Percentiles rank a stretch among this genome's conserved stretches.
These are phyloP conservation scores for Monochamus alternatus DNA, from an alignment of 2,888 invertebrate genomes.

Conservation along the genomic window DNA sequence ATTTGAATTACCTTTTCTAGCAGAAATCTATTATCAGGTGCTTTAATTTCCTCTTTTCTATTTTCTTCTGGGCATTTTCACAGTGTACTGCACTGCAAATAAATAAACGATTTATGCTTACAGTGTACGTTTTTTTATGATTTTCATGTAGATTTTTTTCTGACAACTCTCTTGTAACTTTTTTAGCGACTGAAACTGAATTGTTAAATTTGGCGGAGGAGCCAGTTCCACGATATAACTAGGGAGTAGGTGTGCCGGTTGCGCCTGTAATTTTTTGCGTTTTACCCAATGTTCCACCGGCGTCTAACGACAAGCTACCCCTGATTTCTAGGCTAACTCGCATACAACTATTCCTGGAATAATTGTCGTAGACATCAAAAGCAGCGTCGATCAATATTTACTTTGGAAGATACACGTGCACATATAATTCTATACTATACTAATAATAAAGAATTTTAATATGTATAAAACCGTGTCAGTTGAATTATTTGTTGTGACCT, in stretches of 20 bases:
- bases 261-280: not conserved
- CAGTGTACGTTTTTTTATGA: too few species aligned
- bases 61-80: too few species aligned
- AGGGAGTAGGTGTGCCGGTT: not conserved
- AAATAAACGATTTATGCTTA: too few species aligned
- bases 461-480: not conserved
- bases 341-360: constrained; percentile 18
- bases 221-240: not conserved
- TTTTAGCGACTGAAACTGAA: too few species aligned
- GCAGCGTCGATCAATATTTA: constrained; percentile 18
- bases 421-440: not conserved
- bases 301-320: not conserved
- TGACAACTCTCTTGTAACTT: too few species aligned
- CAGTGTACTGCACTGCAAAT: too few species aligned
- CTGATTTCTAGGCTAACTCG: constrained; percentile 20
- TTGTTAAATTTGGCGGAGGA: too few species aligned
- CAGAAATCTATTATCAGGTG: too few species aligned
- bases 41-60: too few species aligned
- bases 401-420: constrained; percentile 7
- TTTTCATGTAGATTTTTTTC: too few species aligned
- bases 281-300: not conserved
- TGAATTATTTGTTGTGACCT: too few species aligned
- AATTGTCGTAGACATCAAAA: not conserved
- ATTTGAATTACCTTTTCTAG: too few species aligned
- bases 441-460: constrained; percentile 7